These are phyloP conservation scores for Caenorhabditis wallacei DNA, from an alignment of 2,888 invertebrate species.

Conservation along the genomic window DNA sequence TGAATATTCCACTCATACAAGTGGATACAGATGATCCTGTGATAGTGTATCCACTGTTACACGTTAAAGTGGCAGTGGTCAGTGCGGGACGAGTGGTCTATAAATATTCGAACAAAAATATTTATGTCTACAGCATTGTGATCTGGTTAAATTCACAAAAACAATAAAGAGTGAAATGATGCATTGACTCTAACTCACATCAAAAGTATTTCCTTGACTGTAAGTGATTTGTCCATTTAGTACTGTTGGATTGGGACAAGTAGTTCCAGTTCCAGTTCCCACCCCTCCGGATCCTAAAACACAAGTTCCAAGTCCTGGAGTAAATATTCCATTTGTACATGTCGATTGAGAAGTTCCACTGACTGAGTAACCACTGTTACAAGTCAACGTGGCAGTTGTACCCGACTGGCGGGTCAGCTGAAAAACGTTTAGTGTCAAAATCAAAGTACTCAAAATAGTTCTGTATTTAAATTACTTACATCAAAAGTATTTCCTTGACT, in stretches of 20 bases:
- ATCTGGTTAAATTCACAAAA: too few relatives aligned
- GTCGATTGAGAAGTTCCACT: constrained; percentile 37
- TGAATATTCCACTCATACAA: constrained; percentile 61
- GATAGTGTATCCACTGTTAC: constrained; percentile 67
- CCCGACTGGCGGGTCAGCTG: background rate
- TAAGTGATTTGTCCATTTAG: constrained; percentile 45
- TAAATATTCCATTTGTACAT: constrained; percentile 48
- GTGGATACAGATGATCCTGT: constrained; percentile 33
- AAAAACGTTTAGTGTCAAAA: background rate
- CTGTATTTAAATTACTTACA: constrained; percentile 4
- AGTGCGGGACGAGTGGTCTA: constrained; percentile 30
- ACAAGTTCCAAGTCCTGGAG: constrained; percentile 62
- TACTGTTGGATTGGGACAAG: constrained; percentile 32
- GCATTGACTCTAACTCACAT: too few relatives aligned
- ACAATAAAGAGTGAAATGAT: too few relatives aligned
- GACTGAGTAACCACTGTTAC: constrained; percentile 67
- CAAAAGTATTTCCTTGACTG: constrained; percentile 45
- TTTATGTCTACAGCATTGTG: background rate
- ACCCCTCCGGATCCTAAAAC: constrained; percentile 5
- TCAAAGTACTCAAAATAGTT: too few relatives aligned
- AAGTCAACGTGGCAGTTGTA: constrained; percentile 36
- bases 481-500: constrained; percentile 35
- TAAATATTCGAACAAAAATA: background rate
- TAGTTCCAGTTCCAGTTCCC: constrained; percentile 19
- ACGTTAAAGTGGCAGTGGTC: constrained; percentile 72